A percentile compares a stretch with the other conserved stretches of the same genome.
These are phyloP conservation scores for Spisula subtruncata DNA, from an alignment of 2,888 invertebrate species.

Conservation along the genomic window DNA sequence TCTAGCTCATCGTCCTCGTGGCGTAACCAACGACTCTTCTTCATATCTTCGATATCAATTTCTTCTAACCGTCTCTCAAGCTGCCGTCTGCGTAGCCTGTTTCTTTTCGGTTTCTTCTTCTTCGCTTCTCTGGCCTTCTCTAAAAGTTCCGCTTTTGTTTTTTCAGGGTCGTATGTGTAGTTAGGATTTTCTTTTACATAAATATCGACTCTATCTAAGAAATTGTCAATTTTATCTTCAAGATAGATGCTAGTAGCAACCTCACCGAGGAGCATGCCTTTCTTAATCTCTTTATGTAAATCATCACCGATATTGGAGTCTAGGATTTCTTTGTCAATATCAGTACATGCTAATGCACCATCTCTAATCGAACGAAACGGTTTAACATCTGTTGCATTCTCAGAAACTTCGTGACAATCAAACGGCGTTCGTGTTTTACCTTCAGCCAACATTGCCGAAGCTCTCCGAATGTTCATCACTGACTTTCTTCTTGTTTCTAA, in stretches of 20 bases:
- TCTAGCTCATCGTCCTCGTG: conserved; percentile 80
- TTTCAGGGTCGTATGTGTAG: conserved; percentile 45
- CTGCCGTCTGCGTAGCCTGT: conserved; percentile 47
- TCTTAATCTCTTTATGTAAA: conserved; percentile 79
- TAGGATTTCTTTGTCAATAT: conserved; percentile 67
- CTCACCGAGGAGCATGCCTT: conserved; percentile 80
- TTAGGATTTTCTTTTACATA: conserved; percentile 74
- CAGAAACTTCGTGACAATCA: conserved; percentile 76
- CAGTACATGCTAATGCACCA: conserved; percentile 50
- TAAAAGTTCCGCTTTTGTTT: conserved; percentile 23
- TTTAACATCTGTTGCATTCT: conserved; percentile 67
- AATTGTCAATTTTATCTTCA: conserved; percentile 76
- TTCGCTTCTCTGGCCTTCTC: conserved; percentile 37
- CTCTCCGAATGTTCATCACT: conserved; percentile 41
- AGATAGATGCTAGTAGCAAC: conserved; percentile 72
- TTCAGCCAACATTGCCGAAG: conserved; percentile 51
- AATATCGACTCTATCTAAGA: conserved; percentile 75
- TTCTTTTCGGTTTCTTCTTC: conserved; percentile 57
- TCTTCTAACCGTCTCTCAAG: conserved; percentile 50
- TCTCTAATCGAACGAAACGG: conserved; percentile 67
- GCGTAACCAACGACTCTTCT: conserved; percentile 83
- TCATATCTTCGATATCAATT: conserved; percentile 75
- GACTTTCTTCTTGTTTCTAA: conserved; percentile 54
- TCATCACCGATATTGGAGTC: conserved; percentile 80
- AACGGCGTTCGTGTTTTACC: conserved; percentile 73